Evolutionary conservation across 2,113 vertebrate genomes (phyloP).

Genomic region (Cyphomyrus discorhynchus): DNA sequence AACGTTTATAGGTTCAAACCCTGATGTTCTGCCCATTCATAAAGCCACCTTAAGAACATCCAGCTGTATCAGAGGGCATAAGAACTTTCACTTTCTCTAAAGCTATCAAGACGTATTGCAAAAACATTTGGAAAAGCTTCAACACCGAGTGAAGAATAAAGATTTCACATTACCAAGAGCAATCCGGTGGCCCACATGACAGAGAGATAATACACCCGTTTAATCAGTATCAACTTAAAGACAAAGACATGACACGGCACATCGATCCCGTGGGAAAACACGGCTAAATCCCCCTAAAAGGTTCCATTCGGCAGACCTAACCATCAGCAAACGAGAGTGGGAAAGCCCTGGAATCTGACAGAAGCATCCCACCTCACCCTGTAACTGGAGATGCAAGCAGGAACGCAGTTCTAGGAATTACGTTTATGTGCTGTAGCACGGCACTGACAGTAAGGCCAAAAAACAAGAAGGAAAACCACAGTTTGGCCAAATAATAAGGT

Average conservation of each 20-base stretch:
- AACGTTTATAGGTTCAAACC: not conserved
- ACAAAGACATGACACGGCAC: not conserved
- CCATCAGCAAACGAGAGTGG: not conserved
- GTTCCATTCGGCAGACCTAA: not conserved
- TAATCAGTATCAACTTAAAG: not conserved
- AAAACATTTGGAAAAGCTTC: not conserved
- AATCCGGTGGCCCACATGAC: not conserved
- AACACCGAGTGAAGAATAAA: not conserved
- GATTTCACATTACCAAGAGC: not conserved
- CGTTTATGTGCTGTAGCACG: not conserved
- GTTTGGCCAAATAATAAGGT: constrained; percentile 29
- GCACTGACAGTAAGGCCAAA: not conserved
- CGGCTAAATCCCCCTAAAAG: not conserved
- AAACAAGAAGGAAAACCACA: not conserved
- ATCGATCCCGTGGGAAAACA: not conserved
- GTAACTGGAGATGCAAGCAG: not conserved
- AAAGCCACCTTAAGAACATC: not conserved
- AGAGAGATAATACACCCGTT: not conserved
- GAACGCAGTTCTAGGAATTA: not conserved
- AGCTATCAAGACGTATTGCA: not conserved
- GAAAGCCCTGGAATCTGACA: not conserved
- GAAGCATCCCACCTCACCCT: not conserved
- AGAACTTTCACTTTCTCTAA: not conserved
- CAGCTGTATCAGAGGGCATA: not conserved
- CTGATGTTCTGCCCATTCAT: not conserved